Percentiles rank a stretch among this genome's conserved stretches.
These are phyloP conservation scores for Neodiprion virginianus DNA, from an alignment of 1,140 invertebrate species.

Conservation along the genomic window DNA sequence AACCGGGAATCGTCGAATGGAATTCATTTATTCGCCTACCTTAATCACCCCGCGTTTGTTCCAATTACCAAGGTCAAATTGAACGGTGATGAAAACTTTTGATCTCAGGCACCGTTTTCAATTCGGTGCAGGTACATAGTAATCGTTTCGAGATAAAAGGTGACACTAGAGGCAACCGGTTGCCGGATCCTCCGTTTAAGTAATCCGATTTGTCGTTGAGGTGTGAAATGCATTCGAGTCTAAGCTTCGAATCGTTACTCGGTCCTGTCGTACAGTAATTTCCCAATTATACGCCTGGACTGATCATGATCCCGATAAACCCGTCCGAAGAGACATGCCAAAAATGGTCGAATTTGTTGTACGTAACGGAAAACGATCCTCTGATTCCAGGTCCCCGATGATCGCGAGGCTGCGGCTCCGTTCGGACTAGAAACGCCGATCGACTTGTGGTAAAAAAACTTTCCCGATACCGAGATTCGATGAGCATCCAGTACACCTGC, in stretches of 20 bases:
- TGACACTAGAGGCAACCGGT: no score
- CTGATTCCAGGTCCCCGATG: not conserved
- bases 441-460: not conserved
- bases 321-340: no score
- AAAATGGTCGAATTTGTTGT: not conserved
- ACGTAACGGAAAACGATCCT: not conserved
- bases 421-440: not conserved
- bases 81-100: no score
- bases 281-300: not conserved
- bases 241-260: not conserved
- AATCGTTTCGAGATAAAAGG: no score
- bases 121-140: no score
- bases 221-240: constrained; percentile 5
- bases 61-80: no score
- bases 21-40: no score
- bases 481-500: constrained; percentile 18
- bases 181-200: not conserved
- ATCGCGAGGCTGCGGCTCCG: not conserved
- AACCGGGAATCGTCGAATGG: no score
- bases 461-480: not conserved
- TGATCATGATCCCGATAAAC: not conserved
- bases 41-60: no score
- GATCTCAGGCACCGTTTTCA: no score
- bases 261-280: not conserved
- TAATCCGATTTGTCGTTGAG: not conserved